Percentiles rank a stretch among this genome's conserved stretches.
Evolutionary conservation across 2,113 vertebrate genomes (phyloP).

Genomic region (Rattus norvegicus): DNA sequence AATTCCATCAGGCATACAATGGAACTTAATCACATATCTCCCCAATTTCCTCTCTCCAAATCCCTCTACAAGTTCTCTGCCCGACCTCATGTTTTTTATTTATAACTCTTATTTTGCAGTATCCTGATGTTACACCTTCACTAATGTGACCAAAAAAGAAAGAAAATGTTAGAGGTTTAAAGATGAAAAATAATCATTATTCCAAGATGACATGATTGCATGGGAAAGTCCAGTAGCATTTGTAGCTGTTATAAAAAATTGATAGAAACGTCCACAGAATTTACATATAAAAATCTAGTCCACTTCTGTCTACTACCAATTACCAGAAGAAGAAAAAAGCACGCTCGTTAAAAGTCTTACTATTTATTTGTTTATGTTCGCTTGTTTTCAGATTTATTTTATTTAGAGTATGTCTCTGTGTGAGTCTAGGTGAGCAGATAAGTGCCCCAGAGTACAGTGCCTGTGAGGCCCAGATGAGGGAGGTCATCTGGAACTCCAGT

Average conservation of each 20-base stretch:
- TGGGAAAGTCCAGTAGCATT: neutral
- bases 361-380: neutral
- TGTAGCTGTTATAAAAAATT: neutral
- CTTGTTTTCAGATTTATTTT: neutral
- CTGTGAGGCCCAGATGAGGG: neutral
- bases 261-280: neutral
- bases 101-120: neutral
- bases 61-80: too few relatives aligned
- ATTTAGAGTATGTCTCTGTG: neutral
- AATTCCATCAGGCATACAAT: neutral
- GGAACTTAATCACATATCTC: neutral
- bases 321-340: constrained; percentile 33
- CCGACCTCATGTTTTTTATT: neutral
- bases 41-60: neutral
- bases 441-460: too few relatives aligned
- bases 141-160: neutral
- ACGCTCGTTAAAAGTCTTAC: neutral
- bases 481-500: neutral
- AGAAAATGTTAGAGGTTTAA: neutral
- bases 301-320: neutral
- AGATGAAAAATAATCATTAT: neutral
- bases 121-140: neutral
- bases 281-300: neutral
- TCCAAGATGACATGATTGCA: neutral
- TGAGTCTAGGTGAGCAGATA: too few relatives aligned